phyloP scores from a whole-genome alignment of 2,797 vertebrate genomes.

The Dicrostonyx torquatus region DNA sequence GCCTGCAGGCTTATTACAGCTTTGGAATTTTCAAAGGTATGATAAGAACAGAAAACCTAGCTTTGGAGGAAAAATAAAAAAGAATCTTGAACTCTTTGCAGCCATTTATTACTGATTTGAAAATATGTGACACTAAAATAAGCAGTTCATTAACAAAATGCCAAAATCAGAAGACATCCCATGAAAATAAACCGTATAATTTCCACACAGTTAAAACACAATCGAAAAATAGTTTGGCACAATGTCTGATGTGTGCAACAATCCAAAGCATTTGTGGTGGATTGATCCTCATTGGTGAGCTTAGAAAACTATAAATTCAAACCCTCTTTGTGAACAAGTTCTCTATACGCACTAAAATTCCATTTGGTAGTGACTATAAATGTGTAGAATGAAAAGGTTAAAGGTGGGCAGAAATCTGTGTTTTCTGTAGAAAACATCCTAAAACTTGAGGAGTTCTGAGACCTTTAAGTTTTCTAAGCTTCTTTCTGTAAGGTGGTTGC shows the following conservation, averaged over 20 bases:
- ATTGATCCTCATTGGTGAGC: background rate
- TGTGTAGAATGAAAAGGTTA: background rate
- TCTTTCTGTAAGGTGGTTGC: background rate
- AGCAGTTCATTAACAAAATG: conserved; percentile 67
- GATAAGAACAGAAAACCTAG: background rate
- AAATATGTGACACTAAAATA: conserved; percentile 68
- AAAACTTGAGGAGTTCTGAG: background rate
- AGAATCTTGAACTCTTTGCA: conserved; percentile 53
- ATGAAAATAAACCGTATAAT: conserved; percentile 53
- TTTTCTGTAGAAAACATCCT: conserved; percentile 40
- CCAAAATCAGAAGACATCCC: conserved; percentile 63
- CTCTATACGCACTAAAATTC: background rate
- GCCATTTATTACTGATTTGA: conserved; percentile 28
- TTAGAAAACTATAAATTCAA: conserved; percentile 43
- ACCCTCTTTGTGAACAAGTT: background rate
- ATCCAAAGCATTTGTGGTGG: conserved; percentile 45
- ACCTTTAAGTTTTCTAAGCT: background rate
- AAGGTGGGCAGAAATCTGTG: background rate
- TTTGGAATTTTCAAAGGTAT: background rate
- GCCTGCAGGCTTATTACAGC: background rate
- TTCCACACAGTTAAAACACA: conserved; percentile 40
- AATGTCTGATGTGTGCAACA: conserved; percentile 56
- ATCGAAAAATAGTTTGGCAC: conserved; percentile 33
- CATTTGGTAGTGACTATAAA: conserved; percentile 13
- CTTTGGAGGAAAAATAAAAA: background rate